A percentile compares a stretch with the other conserved stretches of the same genome.
Conservation (phyloP, 2,797 vertebrate genomes). For the Coluber constrictor region DNA sequence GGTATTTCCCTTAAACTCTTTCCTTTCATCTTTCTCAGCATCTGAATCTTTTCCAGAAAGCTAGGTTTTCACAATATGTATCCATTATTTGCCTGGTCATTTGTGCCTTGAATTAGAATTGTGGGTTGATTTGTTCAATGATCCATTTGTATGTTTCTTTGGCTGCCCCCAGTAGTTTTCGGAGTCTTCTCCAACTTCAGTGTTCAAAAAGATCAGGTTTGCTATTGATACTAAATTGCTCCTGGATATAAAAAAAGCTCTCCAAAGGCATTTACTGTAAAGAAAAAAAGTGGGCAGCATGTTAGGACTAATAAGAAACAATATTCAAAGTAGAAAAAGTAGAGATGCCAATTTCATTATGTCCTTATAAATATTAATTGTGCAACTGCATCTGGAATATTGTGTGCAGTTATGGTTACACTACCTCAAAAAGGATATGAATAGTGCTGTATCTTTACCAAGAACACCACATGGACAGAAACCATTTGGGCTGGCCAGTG, state of each 20-base stretch:
- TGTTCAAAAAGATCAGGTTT: background rate
- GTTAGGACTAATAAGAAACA: background rate
- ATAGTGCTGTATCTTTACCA: background rate
- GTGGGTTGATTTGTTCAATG: background rate
- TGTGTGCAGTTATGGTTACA: background rate
- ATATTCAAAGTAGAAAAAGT: background rate
- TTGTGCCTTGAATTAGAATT: background rate
- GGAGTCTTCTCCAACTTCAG: background rate
- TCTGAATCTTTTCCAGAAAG: background rate
- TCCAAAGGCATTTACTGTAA: background rate
- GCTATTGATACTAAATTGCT: background rate
- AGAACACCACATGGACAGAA: background rate
- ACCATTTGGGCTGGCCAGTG: background rate
- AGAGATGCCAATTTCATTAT: background rate
- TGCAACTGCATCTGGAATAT: background rate
- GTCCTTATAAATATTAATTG: background rate
- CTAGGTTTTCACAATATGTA: background rate
- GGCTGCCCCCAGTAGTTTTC: background rate
- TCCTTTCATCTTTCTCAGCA: background rate
- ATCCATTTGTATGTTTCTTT: background rate
- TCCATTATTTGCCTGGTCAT: background rate
- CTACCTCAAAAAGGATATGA: background rate
- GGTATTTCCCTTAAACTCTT: background rate
- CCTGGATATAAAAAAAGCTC: background rate
- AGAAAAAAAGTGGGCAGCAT: background rate